Conservation (phyloP, 1,140 invertebrate species). For the Bombus confusus region DNA sequence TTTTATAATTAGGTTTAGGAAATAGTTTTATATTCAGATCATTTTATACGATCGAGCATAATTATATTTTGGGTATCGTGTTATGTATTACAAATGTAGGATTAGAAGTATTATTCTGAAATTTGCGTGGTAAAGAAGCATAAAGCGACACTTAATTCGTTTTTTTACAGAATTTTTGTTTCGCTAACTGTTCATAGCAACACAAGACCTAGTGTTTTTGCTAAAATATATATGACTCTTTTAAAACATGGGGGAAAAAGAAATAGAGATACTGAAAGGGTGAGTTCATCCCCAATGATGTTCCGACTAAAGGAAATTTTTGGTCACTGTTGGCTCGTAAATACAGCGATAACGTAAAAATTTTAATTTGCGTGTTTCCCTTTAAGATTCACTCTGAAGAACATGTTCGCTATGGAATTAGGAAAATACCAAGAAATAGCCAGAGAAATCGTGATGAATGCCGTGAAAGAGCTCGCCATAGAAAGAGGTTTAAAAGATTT, state of each 20-base stretch:
- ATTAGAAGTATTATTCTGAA: neutral
- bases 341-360: too few species aligned
- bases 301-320: too few species aligned
- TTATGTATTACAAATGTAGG: neutral
- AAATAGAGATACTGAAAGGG: conserved; percentile 60
- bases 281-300: conserved; percentile 33
- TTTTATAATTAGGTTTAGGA: too few species aligned
- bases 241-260: conserved; percentile 40
- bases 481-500: conserved; percentile 93
- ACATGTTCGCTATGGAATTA: conserved; percentile 95
- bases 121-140: neutral
- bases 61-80: neutral
- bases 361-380: neutral
- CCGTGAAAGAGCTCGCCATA: conserved; percentile 93
- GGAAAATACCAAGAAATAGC: conserved; percentile 92
- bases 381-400: conserved; percentile 90
- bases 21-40: too few species aligned
- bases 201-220: too few species aligned
- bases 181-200: neutral
- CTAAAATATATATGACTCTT: conserved; percentile 6
- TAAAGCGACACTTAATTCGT: neutral
- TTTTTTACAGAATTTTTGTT: conserved; percentile 30
- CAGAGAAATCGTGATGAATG: conserved; percentile 92
- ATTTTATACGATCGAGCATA: too few species aligned
- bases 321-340: neutral